Evolutionary conservation across 1,140 invertebrate genomes (phyloP).

Genomic region (Wiebesia pumilae): DNA sequence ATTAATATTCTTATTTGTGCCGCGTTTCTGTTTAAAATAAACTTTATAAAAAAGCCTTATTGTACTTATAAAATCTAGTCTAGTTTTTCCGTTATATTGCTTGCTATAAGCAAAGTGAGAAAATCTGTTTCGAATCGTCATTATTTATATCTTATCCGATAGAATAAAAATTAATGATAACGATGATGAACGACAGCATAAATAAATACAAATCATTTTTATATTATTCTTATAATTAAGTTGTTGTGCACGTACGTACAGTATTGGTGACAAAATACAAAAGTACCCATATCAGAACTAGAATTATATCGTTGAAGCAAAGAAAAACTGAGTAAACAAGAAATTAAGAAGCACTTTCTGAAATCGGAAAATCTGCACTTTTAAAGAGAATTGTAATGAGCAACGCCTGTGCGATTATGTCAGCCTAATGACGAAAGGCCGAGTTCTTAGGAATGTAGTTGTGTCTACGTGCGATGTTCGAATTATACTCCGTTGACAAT

Average conservation of each 20-base stretch:
- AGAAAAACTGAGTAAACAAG: not conserved
- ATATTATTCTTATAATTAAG: not conserved
- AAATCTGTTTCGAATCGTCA: not conserved
- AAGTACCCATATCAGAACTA: not conserved
- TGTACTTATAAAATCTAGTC: not conserved
- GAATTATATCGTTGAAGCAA: not conserved
- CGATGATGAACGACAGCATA: not conserved
- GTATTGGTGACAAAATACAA: not conserved
- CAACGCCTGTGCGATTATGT: not conserved
- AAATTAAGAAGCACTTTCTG: not conserved
- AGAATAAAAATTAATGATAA: not conserved
- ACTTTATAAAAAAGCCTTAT: not conserved
- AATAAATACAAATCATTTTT: not conserved
- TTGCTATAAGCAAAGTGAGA: not conserved
- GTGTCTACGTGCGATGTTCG: not conserved
- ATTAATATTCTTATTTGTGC: not conserved
- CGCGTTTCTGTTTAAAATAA: not conserved
- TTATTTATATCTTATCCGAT: not conserved
- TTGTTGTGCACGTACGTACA: not conserved
- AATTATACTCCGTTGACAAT: not conserved
- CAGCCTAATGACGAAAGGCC: not conserved
- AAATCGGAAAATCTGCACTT: not conserved
- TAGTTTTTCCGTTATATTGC: not conserved
- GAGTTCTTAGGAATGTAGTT: conserved; percentile 40
- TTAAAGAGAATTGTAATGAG: conserved; percentile 4